Percentiles rank a stretch among this genome's conserved stretches.
Evolutionary conservation across 1,140 invertebrate species (phyloP).

Genomic region (Bombus confusus): DNA sequence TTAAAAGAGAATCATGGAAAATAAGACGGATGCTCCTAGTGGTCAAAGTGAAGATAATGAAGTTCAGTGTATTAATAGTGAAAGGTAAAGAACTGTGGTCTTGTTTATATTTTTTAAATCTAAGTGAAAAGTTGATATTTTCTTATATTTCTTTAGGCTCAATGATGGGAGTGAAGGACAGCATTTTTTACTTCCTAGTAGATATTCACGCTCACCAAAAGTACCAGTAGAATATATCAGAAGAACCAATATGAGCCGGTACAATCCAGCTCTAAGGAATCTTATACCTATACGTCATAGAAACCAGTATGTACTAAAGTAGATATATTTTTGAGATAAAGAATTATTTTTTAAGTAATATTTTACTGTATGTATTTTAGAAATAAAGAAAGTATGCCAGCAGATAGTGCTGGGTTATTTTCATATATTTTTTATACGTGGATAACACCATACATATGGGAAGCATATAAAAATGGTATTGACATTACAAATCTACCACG

Average conservation of each 20-base stretch:
- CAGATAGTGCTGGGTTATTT: slow-evolving; percentile 68
- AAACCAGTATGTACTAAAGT: slow-evolving; percentile 60
- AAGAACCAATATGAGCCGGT: slow-evolving; percentile 58
- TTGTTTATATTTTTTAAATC: not conserved
- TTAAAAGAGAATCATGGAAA: not conserved
- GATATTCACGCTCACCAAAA: slow-evolving; percentile 55
- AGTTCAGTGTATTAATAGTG: not conserved
- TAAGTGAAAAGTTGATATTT: not conserved
- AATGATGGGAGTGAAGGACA: slow-evolving; percentile 17
- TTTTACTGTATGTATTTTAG: slow-evolving; percentile 30
- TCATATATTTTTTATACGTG: slow-evolving; percentile 84
- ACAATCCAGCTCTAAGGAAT: slow-evolving; percentile 68
- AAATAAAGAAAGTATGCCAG: slow-evolving; percentile 53
- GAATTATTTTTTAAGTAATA: slow-evolving; percentile 1
- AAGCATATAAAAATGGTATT: slow-evolving; percentile 83
- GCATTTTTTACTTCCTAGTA: slow-evolving; percentile 57
- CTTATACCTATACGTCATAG: slow-evolving; percentile 69
- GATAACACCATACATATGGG: slow-evolving; percentile 84
- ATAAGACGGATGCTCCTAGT: not conserved
- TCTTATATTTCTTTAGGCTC: slow-evolving; percentile 20
- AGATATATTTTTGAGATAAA: not conserved
- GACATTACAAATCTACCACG: slow-evolving; percentile 80
- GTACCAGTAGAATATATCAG: slow-evolving; percentile 57
- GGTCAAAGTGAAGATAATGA: not conserved
- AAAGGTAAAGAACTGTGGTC: slow-evolving; percentile 18